A percentile compares a stretch with the other conserved stretches of the same genome.
These are phyloP conservation scores for Brachirus orientalis DNA, from an alignment of 2,113 vertebrate genomes.

Conservation along the genomic window DNA sequence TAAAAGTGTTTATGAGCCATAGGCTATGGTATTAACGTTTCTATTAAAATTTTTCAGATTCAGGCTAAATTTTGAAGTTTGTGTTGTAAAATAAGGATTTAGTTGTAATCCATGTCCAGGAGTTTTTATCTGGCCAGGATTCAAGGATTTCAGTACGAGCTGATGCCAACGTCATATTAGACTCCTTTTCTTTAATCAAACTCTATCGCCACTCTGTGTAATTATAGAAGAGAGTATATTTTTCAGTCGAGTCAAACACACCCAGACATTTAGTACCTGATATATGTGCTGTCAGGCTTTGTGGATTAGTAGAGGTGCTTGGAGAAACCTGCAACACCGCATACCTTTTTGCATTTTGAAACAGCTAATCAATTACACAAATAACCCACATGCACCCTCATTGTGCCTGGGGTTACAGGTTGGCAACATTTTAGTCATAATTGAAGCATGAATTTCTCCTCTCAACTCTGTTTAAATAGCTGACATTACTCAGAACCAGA, in stretches of 20 bases:
- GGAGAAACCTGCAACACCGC: constrained; percentile 57
- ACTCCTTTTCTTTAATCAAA: not conserved
- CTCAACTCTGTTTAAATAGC: not conserved
- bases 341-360: constrained; percentile 29
- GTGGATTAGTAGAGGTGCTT: not conserved
- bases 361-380: constrained; percentile 3
- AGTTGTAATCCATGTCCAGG: constrained; percentile 22
- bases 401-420: constrained; percentile 7
- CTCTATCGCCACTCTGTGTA: not conserved
- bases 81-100: constrained; percentile 37
- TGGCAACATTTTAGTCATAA: constrained; percentile 11
- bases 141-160: constrained; percentile 25
- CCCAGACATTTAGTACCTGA: not conserved
- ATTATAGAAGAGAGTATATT: not conserved
- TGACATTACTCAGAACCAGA: constrained; percentile 1
- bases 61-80: constrained; percentile 25
- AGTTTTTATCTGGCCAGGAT: constrained; percentile 15
- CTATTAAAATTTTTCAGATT: not conserved
- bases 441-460: not conserved
- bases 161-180: constrained; percentile 1
- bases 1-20: not conserved
- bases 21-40: not conserved
- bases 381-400: not conserved
- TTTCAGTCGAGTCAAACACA: constrained; percentile 24
- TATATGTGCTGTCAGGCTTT: not conserved